Evolutionary conservation across 2,888 invertebrate species (phyloP).

Genomic region (Antheraea assamensis): DNA sequence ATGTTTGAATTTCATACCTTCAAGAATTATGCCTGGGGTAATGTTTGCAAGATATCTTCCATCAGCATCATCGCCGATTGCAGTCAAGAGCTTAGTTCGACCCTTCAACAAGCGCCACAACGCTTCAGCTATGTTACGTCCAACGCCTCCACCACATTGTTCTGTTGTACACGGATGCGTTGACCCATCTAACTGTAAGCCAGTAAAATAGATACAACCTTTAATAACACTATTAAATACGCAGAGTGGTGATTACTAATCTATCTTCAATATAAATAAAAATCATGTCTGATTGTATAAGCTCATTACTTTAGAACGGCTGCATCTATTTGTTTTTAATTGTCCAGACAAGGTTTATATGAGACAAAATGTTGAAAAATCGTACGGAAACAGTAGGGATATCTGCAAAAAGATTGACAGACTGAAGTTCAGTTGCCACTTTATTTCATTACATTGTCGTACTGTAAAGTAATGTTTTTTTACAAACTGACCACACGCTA

Average conservation of each 20-base stretch:
- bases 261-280: background rate
- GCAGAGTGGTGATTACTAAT: background rate
- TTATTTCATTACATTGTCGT: no score
- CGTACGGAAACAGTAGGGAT: no score
- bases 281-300: background rate
- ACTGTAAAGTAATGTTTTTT: no score
- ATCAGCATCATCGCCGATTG: conserved; percentile 87
- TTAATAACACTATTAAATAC: background rate
- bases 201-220: background rate
- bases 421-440: no score
- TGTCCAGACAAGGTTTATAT: background rate
- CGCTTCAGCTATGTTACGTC: conserved; percentile 94
- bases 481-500: no score
- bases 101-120: conserved; percentile 87
- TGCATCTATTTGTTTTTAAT: background rate
- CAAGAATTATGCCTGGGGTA: conserved; percentile 63
- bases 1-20: conserved; percentile 46
- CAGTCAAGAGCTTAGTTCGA: conserved; percentile 87
- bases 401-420: no score
- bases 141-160: conserved; percentile 93
- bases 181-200: conserved; percentile 88
- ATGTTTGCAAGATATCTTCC: conserved; percentile 56
- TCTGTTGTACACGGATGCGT: conserved; percentile 86
- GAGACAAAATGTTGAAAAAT: no score
- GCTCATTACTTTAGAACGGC: no score